phyloP scores from a whole-genome alignment of 2,888 invertebrate genomes.

The Vesta saturnalis region DNA sequence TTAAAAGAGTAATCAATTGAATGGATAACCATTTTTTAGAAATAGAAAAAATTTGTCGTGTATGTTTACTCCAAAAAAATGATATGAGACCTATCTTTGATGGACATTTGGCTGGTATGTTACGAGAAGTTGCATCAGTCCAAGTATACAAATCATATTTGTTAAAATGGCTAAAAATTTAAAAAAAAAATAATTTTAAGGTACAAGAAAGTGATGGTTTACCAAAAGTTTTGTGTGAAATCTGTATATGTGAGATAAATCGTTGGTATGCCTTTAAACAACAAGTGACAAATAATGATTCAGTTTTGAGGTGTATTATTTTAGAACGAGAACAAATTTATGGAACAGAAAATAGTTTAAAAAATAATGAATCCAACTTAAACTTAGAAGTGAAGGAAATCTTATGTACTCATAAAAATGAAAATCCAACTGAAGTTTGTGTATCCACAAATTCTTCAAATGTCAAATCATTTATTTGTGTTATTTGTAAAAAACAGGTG shows the following conservation, averaged over 20 bases:
- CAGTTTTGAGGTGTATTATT: slow-evolving; percentile 59
- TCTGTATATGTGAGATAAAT: slow-evolving; percentile 73
- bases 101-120: slow-evolving; percentile 72
- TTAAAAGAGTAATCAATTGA: slow-evolving; percentile 21
- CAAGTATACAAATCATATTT: slow-evolving; percentile 15
- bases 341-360: background rate
- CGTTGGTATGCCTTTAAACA: slow-evolving; percentile 73
- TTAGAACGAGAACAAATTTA: slow-evolving; percentile 19
- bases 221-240: slow-evolving; percentile 70
- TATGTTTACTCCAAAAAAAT: slow-evolving; percentile 71
- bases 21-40: slow-evolving; percentile 54
- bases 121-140: slow-evolving; percentile 62
- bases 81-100: slow-evolving; percentile 74
- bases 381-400: slow-evolving; percentile 8
- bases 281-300: slow-evolving; percentile 69
- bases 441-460: background rate
- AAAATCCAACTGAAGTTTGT: too few species aligned
- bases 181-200: background rate
- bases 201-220: slow-evolving; percentile 66
- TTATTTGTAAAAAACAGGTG: slow-evolving; percentile 31
- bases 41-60: slow-evolving; percentile 71
- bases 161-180: background rate
- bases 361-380: background rate
- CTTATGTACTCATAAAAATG: too few species aligned
- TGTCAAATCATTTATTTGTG: slow-evolving; percentile 27